A percentile compares a stretch with the other conserved stretches of the same genome.
phyloP scores from a whole-genome alignment of 2,888 invertebrate genomes.

The Pollenia angustigena region DNA sequence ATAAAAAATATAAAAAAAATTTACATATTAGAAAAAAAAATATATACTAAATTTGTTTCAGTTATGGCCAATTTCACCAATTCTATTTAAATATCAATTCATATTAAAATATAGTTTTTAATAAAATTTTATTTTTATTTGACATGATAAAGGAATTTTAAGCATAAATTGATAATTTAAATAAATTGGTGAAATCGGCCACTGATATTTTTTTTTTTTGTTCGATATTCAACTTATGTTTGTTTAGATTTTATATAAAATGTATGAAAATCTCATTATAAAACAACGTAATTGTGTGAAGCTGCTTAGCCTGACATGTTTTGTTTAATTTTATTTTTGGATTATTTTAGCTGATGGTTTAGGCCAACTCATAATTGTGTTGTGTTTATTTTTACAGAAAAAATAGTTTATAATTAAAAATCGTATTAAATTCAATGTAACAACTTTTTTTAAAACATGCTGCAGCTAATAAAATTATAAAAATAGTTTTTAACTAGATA shows the following conservation, averaged over 20 bases:
- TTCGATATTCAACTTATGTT: neutral
- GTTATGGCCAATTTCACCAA: too few species aligned
- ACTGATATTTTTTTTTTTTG: neutral
- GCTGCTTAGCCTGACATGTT: conserved; percentile 59
- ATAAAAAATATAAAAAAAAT: conserved; percentile 59
- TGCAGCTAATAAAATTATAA: conserved; percentile 16
- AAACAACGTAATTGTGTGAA: conserved; percentile 24
- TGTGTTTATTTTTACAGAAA: neutral
- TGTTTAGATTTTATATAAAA: conserved; percentile 29
- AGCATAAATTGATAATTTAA: too few species aligned
- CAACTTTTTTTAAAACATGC: conserved; percentile 16
- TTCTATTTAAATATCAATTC: too few species aligned
- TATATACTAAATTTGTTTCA: neutral
- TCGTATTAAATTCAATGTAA: conserved; percentile 3
- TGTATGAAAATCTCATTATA: conserved; percentile 63
- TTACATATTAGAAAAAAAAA: conserved; percentile 35
- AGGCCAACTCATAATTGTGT: conserved; percentile 16
- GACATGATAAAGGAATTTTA: too few species aligned
- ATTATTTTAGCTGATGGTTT: neutral
- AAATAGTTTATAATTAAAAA: conserved; percentile 19
- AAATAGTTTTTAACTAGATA: conserved; percentile 5
- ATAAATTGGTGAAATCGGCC: too few species aligned
- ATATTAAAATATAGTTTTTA: too few species aligned
- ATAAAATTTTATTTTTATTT: too few species aligned
- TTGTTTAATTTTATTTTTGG: conserved; percentile 8